These are phyloP conservation scores for Thyatira batis DNA, from an alignment of 2,888 invertebrate genomes.

Conservation along the genomic window DNA sequence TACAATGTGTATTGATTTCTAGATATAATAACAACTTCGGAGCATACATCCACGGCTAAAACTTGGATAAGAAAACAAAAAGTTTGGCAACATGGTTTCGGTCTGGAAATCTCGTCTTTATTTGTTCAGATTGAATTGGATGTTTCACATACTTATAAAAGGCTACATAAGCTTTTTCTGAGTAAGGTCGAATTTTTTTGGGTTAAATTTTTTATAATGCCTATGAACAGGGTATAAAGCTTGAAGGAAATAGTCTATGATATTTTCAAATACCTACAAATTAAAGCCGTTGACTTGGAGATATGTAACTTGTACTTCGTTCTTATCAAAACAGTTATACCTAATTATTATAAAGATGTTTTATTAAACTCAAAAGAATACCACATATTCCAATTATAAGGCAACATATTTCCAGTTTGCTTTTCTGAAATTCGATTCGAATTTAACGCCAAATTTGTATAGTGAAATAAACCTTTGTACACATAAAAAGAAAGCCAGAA, in stretches of 20 bases:
- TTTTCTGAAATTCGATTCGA: slow-evolving; percentile 11
- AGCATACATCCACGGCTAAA: background rate
- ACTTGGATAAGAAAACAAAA: background rate
- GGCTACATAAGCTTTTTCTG: background rate
- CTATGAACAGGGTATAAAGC: too few species aligned
- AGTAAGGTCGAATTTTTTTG: too few species aligned
- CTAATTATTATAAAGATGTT: too few species aligned
- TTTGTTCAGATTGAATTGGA: background rate
- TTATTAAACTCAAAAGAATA: too few species aligned
- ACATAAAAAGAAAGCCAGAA: slow-evolving; percentile 34
- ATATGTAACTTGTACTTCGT: too few species aligned
- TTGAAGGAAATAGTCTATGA: too few species aligned
- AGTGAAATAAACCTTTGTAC: slow-evolving; percentile 37
- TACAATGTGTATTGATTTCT: background rate
- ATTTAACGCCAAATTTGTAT: slow-evolving; percentile 32
- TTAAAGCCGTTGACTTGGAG: too few species aligned
- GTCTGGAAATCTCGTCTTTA: background rate
- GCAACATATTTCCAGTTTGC: too few species aligned
- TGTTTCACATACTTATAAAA: background rate
- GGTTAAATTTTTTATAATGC: too few species aligned
- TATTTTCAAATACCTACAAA: too few species aligned
- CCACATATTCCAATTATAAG: too few species aligned
- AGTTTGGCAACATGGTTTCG: background rate
- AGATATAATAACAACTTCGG: background rate
- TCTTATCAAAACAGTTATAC: too few species aligned